Evolutionary conservation across 2,888 invertebrate species (phyloP).

Genomic region (Eilema caniola): DNA sequence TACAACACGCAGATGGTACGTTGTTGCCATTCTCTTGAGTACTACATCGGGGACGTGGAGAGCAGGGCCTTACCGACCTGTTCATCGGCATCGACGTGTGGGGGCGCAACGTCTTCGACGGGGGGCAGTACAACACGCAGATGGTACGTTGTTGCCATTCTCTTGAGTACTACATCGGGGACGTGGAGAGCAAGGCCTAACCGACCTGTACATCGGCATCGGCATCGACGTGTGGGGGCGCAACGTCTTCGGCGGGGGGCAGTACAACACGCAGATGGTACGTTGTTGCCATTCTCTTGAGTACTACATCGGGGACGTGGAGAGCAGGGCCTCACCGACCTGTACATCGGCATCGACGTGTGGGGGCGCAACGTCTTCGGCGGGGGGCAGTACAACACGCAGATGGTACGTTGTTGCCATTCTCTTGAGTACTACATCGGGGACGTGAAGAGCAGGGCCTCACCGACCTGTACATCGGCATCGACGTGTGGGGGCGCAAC

Average conservation of each 20-base stretch:
- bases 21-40: too few relatives aligned
- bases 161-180: too few relatives aligned
- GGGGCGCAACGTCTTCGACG: constrained; percentile 95
- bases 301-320: constrained; percentile 88
- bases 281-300: too few relatives aligned
- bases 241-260: constrained; percentile 95
- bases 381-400: constrained; percentile 95
- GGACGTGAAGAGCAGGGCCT: constrained; percentile 86
- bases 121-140: constrained; percentile 94
- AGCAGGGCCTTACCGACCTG: constrained; percentile 89
- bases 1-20: constrained; percentile 91
- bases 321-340: constrained; percentile 87
- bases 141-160: constrained; percentile 82
- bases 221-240: constrained; percentile 98
- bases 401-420: constrained; percentile 78
- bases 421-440: constrained; percentile 65
- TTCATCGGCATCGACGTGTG: constrained; percentile 98
- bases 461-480: constrained; percentile 94
- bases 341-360: constrained; percentile 97
- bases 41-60: constrained; percentile 87
- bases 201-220: constrained; percentile 95
- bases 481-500: constrained; percentile 98
- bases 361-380: constrained; percentile 97
- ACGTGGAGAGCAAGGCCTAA: constrained; percentile 85
- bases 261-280: constrained; percentile 90